Percentiles rank a stretch among this genome's conserved stretches.
Evolutionary conservation across 2,888 invertebrate species (phyloP).

Genomic region (Ephialtes manifestator): DNA sequence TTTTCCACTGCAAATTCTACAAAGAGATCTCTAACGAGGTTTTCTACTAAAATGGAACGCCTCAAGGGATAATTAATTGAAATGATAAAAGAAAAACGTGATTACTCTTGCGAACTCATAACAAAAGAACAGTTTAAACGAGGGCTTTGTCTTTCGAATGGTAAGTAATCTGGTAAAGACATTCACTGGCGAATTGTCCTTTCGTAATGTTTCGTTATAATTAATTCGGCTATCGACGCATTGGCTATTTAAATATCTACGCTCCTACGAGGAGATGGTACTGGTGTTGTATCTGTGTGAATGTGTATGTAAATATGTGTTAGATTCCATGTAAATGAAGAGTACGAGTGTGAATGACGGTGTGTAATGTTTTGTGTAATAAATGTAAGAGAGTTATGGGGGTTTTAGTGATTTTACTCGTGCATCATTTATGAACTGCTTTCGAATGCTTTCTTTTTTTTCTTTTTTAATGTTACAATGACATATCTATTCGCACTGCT

Average conservation of each 20-base stretch:
- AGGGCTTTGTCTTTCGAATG: slow-evolving; percentile 30
- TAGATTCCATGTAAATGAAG: slow-evolving; percentile 48
- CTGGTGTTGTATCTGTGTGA: slow-evolving; percentile 44
- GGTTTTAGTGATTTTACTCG: slow-evolving; percentile 69
- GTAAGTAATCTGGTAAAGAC: slow-evolving; percentile 37
- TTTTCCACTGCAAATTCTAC: slow-evolving; percentile 38
- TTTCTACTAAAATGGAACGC: slow-evolving; percentile 25
- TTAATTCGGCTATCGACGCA: slow-evolving; percentile 55
- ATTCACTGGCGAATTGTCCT: slow-evolving; percentile 45
- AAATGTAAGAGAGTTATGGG: slow-evolving; percentile 61
- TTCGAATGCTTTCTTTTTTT: slow-evolving; percentile 67
- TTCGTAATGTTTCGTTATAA: slow-evolving; percentile 31
- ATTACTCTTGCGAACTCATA: slow-evolving; percentile 65
- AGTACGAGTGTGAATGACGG: slow-evolving; percentile 53
- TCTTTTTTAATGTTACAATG: slow-evolving; percentile 78
- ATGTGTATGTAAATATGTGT: slow-evolving; percentile 36
- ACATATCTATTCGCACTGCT: slow-evolving; percentile 83
- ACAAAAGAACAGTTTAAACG: slow-evolving; percentile 68
- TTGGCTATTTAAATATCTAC: slow-evolving; percentile 62
- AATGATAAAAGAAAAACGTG: slow-evolving; percentile 46
- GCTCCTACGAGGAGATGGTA: slow-evolving; percentile 52
- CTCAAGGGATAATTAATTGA: slow-evolving; percentile 41
- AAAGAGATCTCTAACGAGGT: slow-evolving; percentile 4
- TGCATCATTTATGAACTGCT: slow-evolving; percentile 70
- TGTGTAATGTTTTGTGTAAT: slow-evolving; percentile 70